Evolutionary conservation across 1,140 invertebrate genomes (phyloP).

Genomic region (Drosophila punjabiensis): DNA sequence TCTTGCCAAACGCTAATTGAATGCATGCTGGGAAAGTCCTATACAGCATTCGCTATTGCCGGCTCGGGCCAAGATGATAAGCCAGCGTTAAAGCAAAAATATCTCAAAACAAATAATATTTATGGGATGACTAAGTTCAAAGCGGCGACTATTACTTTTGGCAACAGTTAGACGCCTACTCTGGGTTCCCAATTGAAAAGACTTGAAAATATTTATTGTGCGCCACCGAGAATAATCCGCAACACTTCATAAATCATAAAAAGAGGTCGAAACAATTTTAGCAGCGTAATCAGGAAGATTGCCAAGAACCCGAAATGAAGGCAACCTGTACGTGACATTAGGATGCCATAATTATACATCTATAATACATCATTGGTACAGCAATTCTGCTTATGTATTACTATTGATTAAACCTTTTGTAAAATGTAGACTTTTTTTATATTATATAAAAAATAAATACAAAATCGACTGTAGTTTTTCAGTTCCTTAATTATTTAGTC

Average conservation of each 20-base stretch:
- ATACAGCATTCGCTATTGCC: slow-evolving; percentile 52
- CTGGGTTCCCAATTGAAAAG: slow-evolving; percentile 36
- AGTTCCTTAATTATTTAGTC: too few species aligned
- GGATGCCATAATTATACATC: not conserved
- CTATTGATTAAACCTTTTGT: not conserved
- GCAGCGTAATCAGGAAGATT: slow-evolving; percentile 46
- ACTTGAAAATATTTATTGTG: slow-evolving; percentile 51
- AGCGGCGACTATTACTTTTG: slow-evolving; percentile 47
- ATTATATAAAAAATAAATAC: too few species aligned
- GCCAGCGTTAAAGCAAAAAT: slow-evolving; percentile 72
- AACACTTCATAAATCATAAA: slow-evolving; percentile 72
- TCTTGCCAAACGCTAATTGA: slow-evolving; percentile 71
- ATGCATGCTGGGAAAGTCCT: slow-evolving; percentile 67
- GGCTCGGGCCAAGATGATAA: slow-evolving; percentile 62
- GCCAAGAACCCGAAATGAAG: slow-evolving; percentile 23
- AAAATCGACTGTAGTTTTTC: not conserved
- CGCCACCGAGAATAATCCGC: slow-evolving; percentile 62
- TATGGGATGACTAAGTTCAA: slow-evolving; percentile 45
- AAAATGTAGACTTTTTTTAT: too few species aligned
- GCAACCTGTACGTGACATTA: not conserved
- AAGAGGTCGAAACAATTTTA: slow-evolving; percentile 25
- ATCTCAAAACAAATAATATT: slow-evolving; percentile 79
- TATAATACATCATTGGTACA: not conserved
- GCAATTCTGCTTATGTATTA: too few species aligned
- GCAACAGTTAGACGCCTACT: slow-evolving; percentile 61